Base-by-base conservation (phyloP, 2,113 vertebrate genomes). In the Mastomys natalensis region DNA sequence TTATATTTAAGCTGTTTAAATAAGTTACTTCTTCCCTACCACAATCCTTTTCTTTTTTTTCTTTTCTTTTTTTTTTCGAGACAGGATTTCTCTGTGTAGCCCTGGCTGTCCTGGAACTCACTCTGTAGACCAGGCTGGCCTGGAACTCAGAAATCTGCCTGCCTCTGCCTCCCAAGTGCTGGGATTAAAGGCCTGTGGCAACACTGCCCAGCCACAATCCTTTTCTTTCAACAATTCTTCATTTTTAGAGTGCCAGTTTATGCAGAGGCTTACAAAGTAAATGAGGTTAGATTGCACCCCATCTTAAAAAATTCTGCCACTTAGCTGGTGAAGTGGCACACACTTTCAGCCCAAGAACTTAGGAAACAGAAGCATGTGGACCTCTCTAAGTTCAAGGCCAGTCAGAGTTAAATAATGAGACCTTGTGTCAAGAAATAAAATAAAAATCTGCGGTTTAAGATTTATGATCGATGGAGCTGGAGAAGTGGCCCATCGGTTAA, bases 1-100 rank as follows among this genome's bases (percentile, higher is more conserved):
- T 68, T 68, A 68, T 68, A 68, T 95, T 95, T 91, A 89, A 92
- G 84, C 48, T 77, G 45, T n/a, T 43, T 84, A 85, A 95, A 76
- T 21, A 87, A 95, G 22, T 40, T 73, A 31, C 60, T 29, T 76
- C 51, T 53, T 4, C 4, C 16, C 51, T 43, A 13, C 13, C 0
- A 29, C 21, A 73, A 5, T 90, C 12, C 94, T 92, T 72, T 55
- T 31, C 11, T 94, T 40, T 81, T 93, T 92, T 72, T 55, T 31
- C 11, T 94, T 40, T 81, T n/a, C n/a, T n/a, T n/a, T n/a, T n/a
- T n/a, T n/a, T n/a, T n/a, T n/a, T n/a, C n/a, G n/a, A n/a, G n/a
- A n/a, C n/a, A n/a, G n/a, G n/a, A n/a, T n/a, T n/a, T n/a, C n/a
- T n/a, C n/a, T n/a, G n/a, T n/a, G n/a, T n/a, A n/a, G n/a, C n/a